Conservation (phyloP, 2,888 invertebrate genomes). For the Ornithoptera priamus region DNA sequence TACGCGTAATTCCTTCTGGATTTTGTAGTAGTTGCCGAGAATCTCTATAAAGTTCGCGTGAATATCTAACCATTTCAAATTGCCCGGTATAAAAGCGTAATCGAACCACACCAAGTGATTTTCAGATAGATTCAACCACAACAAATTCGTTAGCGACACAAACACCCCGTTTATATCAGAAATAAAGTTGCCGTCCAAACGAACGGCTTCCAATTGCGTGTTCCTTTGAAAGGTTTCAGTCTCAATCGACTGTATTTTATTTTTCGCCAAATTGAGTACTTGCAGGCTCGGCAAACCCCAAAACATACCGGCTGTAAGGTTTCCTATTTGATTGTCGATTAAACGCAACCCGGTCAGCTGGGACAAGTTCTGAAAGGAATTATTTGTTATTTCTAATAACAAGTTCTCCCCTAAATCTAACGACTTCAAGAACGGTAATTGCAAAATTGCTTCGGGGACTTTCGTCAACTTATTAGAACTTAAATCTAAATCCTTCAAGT, state of each 20-base stretch:
- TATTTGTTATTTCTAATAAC: slow-evolving; percentile 89
- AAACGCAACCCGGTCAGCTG: slow-evolving; percentile 92
- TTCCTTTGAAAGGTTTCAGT: slow-evolving; percentile 92
- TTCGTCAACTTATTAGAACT: slow-evolving; percentile 91
- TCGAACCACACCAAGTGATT: slow-evolving; percentile 96
- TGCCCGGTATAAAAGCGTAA: slow-evolving; percentile 93
- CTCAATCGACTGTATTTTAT: slow-evolving; percentile 92
- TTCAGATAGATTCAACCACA: slow-evolving; percentile 93
- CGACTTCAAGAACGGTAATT: slow-evolving; percentile 90
- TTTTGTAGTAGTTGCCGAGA: slow-evolving; percentile 92
- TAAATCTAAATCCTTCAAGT: slow-evolving; percentile 92
- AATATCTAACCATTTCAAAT: slow-evolving; percentile 93
- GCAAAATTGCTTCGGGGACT: slow-evolving; percentile 91
- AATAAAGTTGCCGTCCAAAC: slow-evolving; percentile 92
- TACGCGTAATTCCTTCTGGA: slow-evolving; percentile 88
- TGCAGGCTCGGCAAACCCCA: slow-evolving; percentile 90
- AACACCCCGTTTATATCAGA: slow-evolving; percentile 95
- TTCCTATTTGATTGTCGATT: slow-evolving; percentile 94
- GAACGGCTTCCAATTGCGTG: slow-evolving; percentile 90
- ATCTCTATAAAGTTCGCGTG: slow-evolving; percentile 94
- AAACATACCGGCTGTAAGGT: slow-evolving; percentile 92
- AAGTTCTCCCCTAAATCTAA: slow-evolving; percentile 95
- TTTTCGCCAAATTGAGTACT: slow-evolving; percentile 93
- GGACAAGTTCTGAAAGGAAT: slow-evolving; percentile 90
- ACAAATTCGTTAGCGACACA: slow-evolving; percentile 88